Base-by-base conservation (phyloP, 2,888 invertebrate species). In the Chromoteleia sp. region DNA sequence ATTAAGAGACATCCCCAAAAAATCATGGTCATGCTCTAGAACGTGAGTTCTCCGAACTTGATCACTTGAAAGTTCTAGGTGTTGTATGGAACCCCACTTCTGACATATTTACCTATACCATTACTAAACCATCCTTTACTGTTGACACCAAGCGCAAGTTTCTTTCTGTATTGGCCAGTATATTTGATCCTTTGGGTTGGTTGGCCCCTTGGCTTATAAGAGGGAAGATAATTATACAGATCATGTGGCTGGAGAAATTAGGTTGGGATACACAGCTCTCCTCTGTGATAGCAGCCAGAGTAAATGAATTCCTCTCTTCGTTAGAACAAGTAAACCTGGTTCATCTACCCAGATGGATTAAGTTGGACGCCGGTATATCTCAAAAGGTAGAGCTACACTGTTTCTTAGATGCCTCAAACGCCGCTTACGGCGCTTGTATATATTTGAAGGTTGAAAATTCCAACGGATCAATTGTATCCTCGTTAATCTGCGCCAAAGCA, bases 401-500 rank as follows among this genome's bases (percentile, higher is more conserved):
- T n/a, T n/a, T n/a, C n/a, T n/a, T n/a, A n/a, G n/a, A n/a, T n/a
- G n/a, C n/a, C n/a, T n/a, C n/a, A n/a, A n/a, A n/a, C n/a, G n/a
- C n/a, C n/a, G n/a, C n/a, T n/a, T n/a, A n/a, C n/a, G n/a, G n/a
- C n/a, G n/a, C n/a, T n/a, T n/a, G n/a, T n/a, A n/a, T n/a, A n/a
- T n/a, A n/a, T n/a, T n/a, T n/a, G n/a, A n/a, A n/a, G n/a, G n/a
- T n/a, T n/a, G n/a, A n/a, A n/a, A n/a, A n/a, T n/a, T n/a, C n/a
- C n/a, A n/a, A n/a, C n/a, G n/a, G n/a, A n/a, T n/a, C n/a, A 82
- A 0, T 76, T 82, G 12, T 67, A 71, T 12, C 17, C 2, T 7
- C n/a, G 73, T 0, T 81, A 81, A 29, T 10, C 52, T 82, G 80
- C 12, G 45, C 80, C 0, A 82, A 83, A 52, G 76, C 81, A 0